A percentile compares a stretch with the other conserved stretches of the same genome.
phyloP scores from a whole-genome alignment of 2,888 invertebrate species.

The Erebia aethiops region DNA sequence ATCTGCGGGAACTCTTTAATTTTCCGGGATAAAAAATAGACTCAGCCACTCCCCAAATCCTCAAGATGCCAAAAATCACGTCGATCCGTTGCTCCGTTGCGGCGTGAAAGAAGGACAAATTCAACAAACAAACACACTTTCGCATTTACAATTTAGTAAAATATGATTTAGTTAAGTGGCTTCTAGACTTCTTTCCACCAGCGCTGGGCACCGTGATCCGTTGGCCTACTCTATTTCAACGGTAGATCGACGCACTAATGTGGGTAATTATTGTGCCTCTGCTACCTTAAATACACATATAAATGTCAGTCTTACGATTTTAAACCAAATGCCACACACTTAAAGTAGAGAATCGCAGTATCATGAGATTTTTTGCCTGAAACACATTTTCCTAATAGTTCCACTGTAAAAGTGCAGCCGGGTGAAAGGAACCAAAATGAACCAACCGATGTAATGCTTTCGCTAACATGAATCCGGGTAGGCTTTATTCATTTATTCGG shows the following conservation, averaged over 20 bases:
- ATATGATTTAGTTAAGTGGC: too few species aligned
- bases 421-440: conserved; percentile 33
- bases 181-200: too few species aligned
- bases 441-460: conserved; percentile 35
- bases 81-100: too few species aligned
- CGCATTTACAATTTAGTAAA: too few species aligned
- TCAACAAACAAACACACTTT: too few species aligned
- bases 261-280: conserved; percentile 38
- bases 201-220: conserved; percentile 40
- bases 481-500: conserved; percentile 20
- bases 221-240: conserved; percentile 54
- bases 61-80: too few species aligned
- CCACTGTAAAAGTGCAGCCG: conserved; percentile 34
- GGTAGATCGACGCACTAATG: conserved; percentile 39
- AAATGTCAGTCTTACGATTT: conserved; percentile 27
- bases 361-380: conserved; percentile 22
- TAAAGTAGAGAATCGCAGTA: conserved; percentile 20
- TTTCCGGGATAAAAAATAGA: too few species aligned
- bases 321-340: conserved; percentile 9
- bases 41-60: too few species aligned
- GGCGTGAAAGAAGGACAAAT: too few species aligned
- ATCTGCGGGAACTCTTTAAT: too few species aligned
- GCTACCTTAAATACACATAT: conserved; percentile 34
- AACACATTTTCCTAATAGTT: conserved; percentile 36
- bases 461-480: conserved; percentile 32